These are phyloP conservation scores for Entelurus aequoreus DNA, from an alignment of 2,113 vertebrate species.

Conservation along the genomic window DNA sequence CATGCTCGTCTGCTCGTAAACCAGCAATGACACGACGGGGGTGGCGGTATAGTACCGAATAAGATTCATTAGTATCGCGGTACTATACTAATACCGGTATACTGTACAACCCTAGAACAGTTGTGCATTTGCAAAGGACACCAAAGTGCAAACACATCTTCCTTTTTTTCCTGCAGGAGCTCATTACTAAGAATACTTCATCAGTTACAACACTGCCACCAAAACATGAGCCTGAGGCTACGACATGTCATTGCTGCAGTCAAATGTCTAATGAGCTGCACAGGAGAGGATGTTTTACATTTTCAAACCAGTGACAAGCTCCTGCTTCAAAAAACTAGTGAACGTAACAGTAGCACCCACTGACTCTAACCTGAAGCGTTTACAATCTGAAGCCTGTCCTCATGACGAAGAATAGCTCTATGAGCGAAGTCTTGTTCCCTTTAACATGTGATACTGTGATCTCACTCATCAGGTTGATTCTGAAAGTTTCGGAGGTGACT, in stretches of 20 bases:
- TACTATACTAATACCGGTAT: no score
- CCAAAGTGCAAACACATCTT: neutral
- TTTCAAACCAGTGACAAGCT: no score
- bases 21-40: no score
- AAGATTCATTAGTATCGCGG: no score
- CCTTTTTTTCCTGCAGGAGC: neutral
- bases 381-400: neutral
- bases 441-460: neutral
- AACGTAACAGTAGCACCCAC: neutral
- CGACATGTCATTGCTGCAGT: neutral
- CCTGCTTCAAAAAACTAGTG: no score
- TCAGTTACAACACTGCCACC: neutral
- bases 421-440: neutral
- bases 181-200: neutral
- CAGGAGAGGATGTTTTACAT: no score
- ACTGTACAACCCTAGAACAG: neutral
- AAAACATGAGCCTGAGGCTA: neutral
- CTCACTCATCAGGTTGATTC: neutral
- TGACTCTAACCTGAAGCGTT: neutral
- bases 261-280: neutral
- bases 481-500: neutral
- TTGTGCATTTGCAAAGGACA: neutral
- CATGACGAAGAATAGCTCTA: neutral
- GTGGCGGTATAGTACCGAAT: no score
- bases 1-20: no score